Percentiles rank a stretch among this genome's conserved stretches.
Conservation (phyloP, 2,888 invertebrate species). For the Pyrrhosoma nymphula region DNA sequence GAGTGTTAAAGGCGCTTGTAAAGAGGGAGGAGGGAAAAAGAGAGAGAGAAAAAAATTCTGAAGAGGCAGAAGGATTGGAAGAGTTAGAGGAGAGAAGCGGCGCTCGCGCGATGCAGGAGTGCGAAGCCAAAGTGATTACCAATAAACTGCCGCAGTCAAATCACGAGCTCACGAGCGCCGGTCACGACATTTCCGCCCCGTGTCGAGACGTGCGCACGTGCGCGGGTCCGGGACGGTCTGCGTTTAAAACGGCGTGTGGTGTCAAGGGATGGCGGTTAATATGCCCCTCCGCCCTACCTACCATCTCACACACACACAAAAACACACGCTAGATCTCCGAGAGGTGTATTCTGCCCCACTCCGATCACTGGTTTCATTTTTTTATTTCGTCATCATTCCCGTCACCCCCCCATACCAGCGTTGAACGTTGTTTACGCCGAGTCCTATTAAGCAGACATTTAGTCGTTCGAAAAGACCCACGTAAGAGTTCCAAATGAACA, state of each 20-base stretch:
- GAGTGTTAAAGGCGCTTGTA: conserved; percentile 10
- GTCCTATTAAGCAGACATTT: not conserved
- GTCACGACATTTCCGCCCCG: not conserved
- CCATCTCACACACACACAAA: too few relatives aligned
- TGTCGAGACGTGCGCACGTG: not conserved
- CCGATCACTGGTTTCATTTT: not conserved
- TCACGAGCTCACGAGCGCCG: conserved; percentile 2
- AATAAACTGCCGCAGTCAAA: conserved; percentile 10
- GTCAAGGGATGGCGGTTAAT: not conserved
- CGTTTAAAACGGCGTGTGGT: not conserved
- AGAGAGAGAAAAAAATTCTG: not conserved
- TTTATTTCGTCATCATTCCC: not conserved
- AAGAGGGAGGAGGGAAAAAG: not conserved
- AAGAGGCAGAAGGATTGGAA: not conserved
- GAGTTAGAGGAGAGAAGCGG: not conserved
- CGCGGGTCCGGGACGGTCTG: not conserved
- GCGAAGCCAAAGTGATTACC: conserved; percentile 18
- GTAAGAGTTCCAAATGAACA: not conserved
- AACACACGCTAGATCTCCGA: too few relatives aligned
- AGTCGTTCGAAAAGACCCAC: not conserved
- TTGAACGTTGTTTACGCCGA: not conserved
- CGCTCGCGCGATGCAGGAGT: not conserved
- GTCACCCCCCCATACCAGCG: not conserved
- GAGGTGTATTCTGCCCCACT: not conserved
- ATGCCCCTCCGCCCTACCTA: not conserved